phyloP scores from a whole-genome alignment of 2,888 invertebrate species.

The Nephrotoma flavescens region DNA sequence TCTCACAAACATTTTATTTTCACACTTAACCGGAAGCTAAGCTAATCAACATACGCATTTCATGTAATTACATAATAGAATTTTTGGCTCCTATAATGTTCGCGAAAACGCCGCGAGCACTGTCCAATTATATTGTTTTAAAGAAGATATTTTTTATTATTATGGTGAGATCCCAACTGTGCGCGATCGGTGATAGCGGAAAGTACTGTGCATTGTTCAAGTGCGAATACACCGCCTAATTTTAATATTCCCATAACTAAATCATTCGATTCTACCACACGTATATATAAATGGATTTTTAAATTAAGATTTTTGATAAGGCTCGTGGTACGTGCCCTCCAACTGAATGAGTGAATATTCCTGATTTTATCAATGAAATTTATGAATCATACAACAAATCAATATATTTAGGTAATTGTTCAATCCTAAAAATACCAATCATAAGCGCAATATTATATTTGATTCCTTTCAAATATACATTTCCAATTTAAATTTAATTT shows the following conservation, averaged over 20 bases:
- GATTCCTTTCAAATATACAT: neutral
- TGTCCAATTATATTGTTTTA: neutral
- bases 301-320: neutral
- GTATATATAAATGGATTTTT: neutral
- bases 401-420: neutral
- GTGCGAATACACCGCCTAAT: neutral
- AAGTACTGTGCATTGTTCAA: neutral
- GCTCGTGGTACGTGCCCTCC: neutral
- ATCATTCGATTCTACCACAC: neutral
- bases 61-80: neutral
- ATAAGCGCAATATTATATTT: neutral
- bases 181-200: neutral
- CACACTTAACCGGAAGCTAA: neutral
- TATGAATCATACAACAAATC: neutral
- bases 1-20: neutral
- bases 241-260: neutral
- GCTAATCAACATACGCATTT: neutral
- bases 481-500: neutral
- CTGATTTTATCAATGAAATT: neutral
- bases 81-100: neutral
- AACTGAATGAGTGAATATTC: too few species aligned
- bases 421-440: neutral
- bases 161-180: neutral
- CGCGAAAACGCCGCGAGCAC: neutral
- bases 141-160: neutral